Evolutionary conservation across 2,797 vertebrate species (phyloP).

Genomic region (Ataeniobius toweri): DNA sequence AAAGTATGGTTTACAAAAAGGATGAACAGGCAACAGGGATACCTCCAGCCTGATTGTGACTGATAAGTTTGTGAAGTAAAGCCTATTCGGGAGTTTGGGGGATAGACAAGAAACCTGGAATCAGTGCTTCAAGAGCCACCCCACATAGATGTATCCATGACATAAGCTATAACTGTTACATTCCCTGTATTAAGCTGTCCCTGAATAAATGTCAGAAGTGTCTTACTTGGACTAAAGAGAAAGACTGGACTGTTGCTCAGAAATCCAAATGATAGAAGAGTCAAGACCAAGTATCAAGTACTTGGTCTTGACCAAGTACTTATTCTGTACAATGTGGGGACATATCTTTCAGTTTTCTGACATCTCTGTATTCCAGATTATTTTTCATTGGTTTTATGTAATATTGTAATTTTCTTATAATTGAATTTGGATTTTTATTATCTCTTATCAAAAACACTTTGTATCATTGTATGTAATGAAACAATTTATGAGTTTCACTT

Average conservation of each 20-base stretch:
- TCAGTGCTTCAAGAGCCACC: too few species aligned
- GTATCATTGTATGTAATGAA: constrained; percentile 15
- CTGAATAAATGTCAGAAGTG: background rate
- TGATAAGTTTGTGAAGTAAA: background rate
- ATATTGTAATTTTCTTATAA: background rate
- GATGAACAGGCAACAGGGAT: background rate
- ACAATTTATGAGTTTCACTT: background rate
- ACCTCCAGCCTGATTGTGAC: background rate
- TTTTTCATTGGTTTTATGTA: background rate
- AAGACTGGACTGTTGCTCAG: background rate
- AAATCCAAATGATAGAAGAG: background rate
- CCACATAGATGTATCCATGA: background rate
- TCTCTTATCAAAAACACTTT: background rate
- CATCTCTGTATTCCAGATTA: background rate
- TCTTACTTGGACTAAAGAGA: background rate
- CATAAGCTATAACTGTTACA: background rate
- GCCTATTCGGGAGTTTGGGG: background rate
- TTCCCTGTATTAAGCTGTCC: too few species aligned
- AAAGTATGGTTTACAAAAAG: background rate
- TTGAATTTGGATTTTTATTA: background rate
- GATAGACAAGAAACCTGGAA: background rate
- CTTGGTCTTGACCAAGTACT: too few species aligned
- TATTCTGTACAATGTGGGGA: background rate
- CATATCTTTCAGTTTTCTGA: background rate
- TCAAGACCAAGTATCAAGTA: background rate